Base-by-base conservation (phyloP, 37 sponge, comb jelly and placozoan species). In the Bolinopsis microptera region DNA sequence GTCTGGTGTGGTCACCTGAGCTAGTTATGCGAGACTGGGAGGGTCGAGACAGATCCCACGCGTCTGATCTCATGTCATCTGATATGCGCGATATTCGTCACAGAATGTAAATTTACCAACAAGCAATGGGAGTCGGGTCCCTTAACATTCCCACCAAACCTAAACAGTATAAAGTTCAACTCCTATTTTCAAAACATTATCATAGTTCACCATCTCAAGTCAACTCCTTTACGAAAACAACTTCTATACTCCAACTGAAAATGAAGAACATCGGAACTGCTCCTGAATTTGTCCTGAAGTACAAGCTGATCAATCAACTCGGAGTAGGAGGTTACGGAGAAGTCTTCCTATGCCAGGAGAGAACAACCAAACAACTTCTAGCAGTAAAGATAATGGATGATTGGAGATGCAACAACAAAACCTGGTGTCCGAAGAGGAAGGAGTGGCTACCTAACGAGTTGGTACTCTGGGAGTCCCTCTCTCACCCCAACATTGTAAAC, bases 291-390 rank as follows among this genome's bases (percentile, higher is more conserved):
- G 13, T 13, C 61, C 61, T 18, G 13, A 48, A 48, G 61, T 48
- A 48, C 61, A 48, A 48, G 13, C 9, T 18, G 61, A 13, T 48
- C 13, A 5, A 48, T 5, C 61, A 41, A 24, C 61, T 86, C 16
- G 90, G 90, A n/a, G 61, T 39, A 38, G 90, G 90, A 16, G 90
- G 90, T 26, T 86, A 86, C 90, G 90, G 90, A 18, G 27, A 8
- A 3, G 90, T 86, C 26, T 41, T 25, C 61, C 41, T 41, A 16
- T 24, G 26, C 90, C 27, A 23, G 26, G 48, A 86, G 61, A 48
- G 61, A 48, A 48, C 61, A 5, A 48, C 61, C 61, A 48, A 48
- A 48, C 61, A 39, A 48, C 61, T 30, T n/a, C n/a, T 28, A 0
- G 90, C 90, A 1, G 31, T 40, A 8, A 86, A 86, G 90, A 86